These are phyloP conservation scores for Eciton burchellii DNA, from an alignment of 1,140 invertebrate species.

Conservation along the genomic window DNA sequence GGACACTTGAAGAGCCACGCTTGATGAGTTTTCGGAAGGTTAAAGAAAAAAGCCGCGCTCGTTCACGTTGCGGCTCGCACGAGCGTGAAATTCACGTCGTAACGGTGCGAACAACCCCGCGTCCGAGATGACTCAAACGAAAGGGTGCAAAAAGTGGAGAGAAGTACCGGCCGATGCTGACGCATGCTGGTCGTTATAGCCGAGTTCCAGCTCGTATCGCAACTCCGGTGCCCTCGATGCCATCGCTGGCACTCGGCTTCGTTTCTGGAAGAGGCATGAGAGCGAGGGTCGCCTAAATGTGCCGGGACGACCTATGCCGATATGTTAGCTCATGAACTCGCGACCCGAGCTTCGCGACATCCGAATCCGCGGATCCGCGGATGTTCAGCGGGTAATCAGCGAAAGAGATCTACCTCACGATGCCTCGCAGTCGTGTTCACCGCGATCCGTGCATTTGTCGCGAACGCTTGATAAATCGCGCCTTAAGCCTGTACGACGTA, in stretches of 20 bases:
- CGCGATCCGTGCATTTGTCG: neutral
- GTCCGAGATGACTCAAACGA: slow-evolving; percentile 2
- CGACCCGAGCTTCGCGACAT: slow-evolving; percentile 68
- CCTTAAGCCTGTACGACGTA: neutral
- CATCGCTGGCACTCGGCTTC: slow-evolving; percentile 25
- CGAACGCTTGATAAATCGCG: neutral
- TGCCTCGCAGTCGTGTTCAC: neutral
- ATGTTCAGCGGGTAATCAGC: slow-evolving; percentile 15
- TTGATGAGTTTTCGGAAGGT: too few relatives aligned
- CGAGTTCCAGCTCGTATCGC: slow-evolving; percentile 31
- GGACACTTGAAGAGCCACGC: too few relatives aligned
- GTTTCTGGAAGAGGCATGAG: slow-evolving; percentile 44
- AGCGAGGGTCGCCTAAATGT: slow-evolving; percentile 77
- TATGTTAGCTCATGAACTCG: slow-evolving; percentile 81
- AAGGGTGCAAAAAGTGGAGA: slow-evolving; percentile 58
- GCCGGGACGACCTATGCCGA: slow-evolving; percentile 80
- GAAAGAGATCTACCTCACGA: slow-evolving; percentile 41
- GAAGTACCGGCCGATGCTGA: slow-evolving; percentile 35
- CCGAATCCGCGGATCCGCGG: slow-evolving; percentile 75
- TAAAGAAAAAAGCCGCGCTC: too few relatives aligned
- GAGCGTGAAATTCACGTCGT: slow-evolving; percentile 61
- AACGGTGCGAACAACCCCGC: slow-evolving; percentile 29
- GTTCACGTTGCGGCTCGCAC: too few relatives aligned
- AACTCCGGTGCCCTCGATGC: slow-evolving; percentile 2
- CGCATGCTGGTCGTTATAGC: slow-evolving; percentile 4